Percentiles rank a stretch among this genome's conserved stretches.
phyloP scores from a whole-genome alignment of 35 echinoderm and acorn worm species.

The Diadema setosum region DNA sequence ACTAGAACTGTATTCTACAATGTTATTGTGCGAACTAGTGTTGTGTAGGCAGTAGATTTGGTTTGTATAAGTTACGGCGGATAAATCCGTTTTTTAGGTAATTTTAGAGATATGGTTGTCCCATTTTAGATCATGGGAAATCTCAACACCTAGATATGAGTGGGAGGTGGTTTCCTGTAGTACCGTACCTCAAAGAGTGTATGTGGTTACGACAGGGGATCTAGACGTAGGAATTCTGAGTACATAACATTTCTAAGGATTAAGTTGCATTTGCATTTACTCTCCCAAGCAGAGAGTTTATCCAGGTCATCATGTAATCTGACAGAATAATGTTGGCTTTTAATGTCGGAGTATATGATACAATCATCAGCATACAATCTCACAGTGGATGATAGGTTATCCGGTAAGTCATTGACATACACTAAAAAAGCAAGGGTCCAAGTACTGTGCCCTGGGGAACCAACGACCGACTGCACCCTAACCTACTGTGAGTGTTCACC shows the following conservation, averaged over 20 bases:
- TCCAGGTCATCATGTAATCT: neutral
- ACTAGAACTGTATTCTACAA: too few species aligned
- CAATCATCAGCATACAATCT: constrained; percentile 2
- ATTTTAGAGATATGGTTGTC: neutral
- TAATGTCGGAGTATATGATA: neutral
- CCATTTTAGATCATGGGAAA: neutral
- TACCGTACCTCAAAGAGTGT: neutral
- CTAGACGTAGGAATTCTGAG: neutral
- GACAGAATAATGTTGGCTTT: neutral
- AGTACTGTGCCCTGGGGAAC: too few species aligned
- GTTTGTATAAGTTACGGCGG: too few species aligned
- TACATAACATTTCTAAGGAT: neutral
- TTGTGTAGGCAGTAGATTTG: neutral
- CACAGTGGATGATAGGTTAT: neutral
- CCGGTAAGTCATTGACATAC: constrained; percentile 2
- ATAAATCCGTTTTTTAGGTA: neutral
- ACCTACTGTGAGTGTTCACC: too few species aligned
- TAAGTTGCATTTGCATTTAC: neutral
- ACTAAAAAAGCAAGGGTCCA: neutral
- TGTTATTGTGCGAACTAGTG: neutral
- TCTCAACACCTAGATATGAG: neutral
- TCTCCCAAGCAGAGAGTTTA: neutral
- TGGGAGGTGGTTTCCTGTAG: neutral
- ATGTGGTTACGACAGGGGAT: neutral
- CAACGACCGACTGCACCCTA: too few species aligned